A percentile compares a stretch with the other conserved stretches of the same genome.
Conservation (phyloP, 1,140 invertebrate genomes). For the Yoshiicerus persimilis region DNA sequence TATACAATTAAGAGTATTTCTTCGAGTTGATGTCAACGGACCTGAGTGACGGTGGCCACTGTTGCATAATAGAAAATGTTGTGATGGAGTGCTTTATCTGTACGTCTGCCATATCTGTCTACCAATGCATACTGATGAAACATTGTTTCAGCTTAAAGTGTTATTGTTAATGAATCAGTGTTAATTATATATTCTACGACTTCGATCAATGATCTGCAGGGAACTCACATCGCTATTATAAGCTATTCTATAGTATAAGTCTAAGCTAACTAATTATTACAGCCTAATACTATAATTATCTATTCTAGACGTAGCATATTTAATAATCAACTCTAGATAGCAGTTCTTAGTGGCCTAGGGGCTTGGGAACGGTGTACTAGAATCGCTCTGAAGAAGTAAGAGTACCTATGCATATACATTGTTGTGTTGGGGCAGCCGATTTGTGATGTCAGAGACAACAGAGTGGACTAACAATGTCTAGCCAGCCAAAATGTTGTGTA, state of each 20-base stretch:
- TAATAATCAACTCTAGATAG: too few relatives aligned
- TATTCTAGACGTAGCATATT: too few relatives aligned
- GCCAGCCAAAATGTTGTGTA: neutral
- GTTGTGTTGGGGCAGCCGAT: neutral
- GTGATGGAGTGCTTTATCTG: neutral
- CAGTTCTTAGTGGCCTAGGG: too few relatives aligned
- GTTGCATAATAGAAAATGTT: conserved; percentile 2
- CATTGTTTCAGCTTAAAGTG: neutral
- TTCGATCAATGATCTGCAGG: neutral
- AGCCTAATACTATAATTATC: too few relatives aligned
- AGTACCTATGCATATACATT: neutral
- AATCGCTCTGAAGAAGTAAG: too few relatives aligned
- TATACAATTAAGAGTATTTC: neutral
- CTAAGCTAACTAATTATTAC: neutral
- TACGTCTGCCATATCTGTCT: neutral
- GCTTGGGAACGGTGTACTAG: too few relatives aligned
- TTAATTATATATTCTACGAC: neutral
- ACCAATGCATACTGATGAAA: neutral
- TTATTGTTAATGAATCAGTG: neutral
- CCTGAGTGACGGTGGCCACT: neutral
- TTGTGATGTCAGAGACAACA: neutral
- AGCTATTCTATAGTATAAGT: neutral
- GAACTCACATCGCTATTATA: neutral
- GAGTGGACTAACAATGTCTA: neutral
- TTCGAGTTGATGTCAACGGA: neutral